Evolutionary conservation across 2,888 invertebrate genomes (phyloP).

Genomic region (Mylabris sibirica): DNA sequence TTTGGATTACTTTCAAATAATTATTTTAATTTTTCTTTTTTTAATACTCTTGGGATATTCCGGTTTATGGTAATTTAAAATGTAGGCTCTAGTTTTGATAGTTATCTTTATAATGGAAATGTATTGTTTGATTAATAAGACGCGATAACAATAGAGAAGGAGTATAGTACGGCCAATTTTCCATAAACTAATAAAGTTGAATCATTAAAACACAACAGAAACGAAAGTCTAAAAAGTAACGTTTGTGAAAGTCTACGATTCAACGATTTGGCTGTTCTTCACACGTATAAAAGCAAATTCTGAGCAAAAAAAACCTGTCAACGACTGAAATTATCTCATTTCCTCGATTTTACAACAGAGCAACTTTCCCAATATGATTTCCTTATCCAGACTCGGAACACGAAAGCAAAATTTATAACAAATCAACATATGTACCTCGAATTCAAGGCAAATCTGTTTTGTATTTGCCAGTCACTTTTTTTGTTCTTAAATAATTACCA

Average conservation of each 20-base stretch:
- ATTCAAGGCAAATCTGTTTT: neutral
- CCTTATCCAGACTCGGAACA: neutral
- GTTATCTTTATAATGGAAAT: conserved; percentile 5
- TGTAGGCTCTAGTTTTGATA: neutral
- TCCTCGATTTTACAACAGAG: neutral
- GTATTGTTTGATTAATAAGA: conserved; percentile 13
- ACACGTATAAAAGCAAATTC: too few relatives aligned
- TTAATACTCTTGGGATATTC: neutral
- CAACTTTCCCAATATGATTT: neutral
- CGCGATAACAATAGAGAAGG: neutral
- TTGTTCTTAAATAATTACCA: neutral
- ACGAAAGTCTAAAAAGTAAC: too few relatives aligned
- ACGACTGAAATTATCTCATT: too few relatives aligned
- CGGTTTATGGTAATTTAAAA: neutral
- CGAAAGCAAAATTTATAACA: neutral
- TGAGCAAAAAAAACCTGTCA: too few relatives aligned
- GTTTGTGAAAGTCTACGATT: too few relatives aligned
- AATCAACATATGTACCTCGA: neutral
- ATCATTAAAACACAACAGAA: too few relatives aligned
- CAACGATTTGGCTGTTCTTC: too few relatives aligned
- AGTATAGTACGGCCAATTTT: neutral
- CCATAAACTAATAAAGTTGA: neutral
- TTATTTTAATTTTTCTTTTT: neutral
- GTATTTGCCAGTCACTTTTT: neutral
- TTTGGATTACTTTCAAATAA: neutral